Evolutionary conservation across 2,797 vertebrate genomes (phyloP), one percentile per base, ranked within the genome.

Genomic region (Octomys mimax): DNA sequence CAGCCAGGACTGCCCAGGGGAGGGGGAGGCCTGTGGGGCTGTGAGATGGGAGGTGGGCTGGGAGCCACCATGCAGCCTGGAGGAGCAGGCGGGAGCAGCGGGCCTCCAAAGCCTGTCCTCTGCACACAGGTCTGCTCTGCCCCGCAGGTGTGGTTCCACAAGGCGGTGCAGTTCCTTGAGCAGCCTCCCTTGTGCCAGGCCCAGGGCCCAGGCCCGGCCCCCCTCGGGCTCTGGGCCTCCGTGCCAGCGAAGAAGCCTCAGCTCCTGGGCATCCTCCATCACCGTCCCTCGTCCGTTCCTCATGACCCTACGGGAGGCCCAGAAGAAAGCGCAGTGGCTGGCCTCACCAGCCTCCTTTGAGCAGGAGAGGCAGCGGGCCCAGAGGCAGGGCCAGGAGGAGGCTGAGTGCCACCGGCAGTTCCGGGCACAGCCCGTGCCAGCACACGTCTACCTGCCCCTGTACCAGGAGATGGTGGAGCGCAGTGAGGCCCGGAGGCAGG

Each of bases 351-450:
- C 97, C 91, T 97, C 97, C 83, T 97, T 96, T 81, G 99, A 99
- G 92, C 98, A 98, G 39, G 97, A 98, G 96, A 98, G 96, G 94
- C 85, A 94, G 54, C 97, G 94, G 95, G 94, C 96, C 70, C 98
- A 98, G 81, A 96, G 98, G 98, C 99, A 99, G 97, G 98, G 98
- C 85, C 98, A 98, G 68, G 99, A 99, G 1, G 98, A 99, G 96
- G 99, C 98, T 0, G 99, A 99, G 98, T 99, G 99, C 98, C 98
- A 98, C 97, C 99, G 99, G 97, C 99, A 99, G 97, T 99, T 99
- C 98, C 98, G 98, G 49, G 99, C 99, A 33, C 98, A 98, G 36
- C 99, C 99, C 2, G 99, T 99, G 62, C 99, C 99, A 0, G 98
- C 98, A 8, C 99, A 99, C 0, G 98, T 99, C 93, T 98, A 96